These are phyloP conservation scores for Rhadinocentrus ornatus DNA, from an alignment of 2,797 vertebrate species.

Conservation along the genomic window DNA sequence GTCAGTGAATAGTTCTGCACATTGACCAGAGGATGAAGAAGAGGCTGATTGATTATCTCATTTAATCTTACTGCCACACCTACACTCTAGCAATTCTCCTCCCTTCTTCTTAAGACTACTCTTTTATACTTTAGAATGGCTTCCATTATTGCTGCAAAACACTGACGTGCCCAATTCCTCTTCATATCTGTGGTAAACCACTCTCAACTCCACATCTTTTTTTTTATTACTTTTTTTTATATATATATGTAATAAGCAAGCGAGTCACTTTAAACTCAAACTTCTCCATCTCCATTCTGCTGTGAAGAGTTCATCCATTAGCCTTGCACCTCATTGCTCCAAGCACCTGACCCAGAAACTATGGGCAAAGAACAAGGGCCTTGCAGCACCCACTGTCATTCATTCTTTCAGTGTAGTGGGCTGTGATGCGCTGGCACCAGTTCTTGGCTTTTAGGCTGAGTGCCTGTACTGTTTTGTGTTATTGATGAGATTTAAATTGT, in stretches of 20 bases:
- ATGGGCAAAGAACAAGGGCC: conserved; percentile 34
- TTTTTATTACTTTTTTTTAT: conserved; percentile 63
- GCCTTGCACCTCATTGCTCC: conserved; percentile 73
- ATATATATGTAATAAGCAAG: conserved; percentile 51
- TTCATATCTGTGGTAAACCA: conserved; percentile 67
- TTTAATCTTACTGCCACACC: conserved; percentile 63
- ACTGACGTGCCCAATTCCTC: conserved; percentile 53
- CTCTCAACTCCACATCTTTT: conserved; percentile 67
- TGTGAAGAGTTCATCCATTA: conserved; percentile 81
- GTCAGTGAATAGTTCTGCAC: conserved; percentile 45
- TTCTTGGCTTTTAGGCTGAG: conserved; percentile 68
- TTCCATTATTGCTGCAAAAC: conserved; percentile 67
- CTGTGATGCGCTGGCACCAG: conserved; percentile 47
- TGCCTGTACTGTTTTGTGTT: conserved; percentile 70
- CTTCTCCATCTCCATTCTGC: conserved; percentile 71
- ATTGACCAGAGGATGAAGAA: conserved; percentile 60
- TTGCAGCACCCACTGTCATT: conserved; percentile 21
- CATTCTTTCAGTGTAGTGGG: conserved; percentile 39
- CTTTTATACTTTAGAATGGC: conserved; percentile 40
- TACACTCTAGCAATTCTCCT: conserved; percentile 48
- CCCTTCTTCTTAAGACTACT: conserved; percentile 34
- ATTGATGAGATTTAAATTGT: conserved; percentile 79
- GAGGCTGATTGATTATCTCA: conserved; percentile 72
- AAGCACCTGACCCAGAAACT: conserved; percentile 77
- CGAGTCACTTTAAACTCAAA: conserved; percentile 61